Conservation (phyloP, 2,888 invertebrate species). For the Hemaris fuciformis region DNA sequence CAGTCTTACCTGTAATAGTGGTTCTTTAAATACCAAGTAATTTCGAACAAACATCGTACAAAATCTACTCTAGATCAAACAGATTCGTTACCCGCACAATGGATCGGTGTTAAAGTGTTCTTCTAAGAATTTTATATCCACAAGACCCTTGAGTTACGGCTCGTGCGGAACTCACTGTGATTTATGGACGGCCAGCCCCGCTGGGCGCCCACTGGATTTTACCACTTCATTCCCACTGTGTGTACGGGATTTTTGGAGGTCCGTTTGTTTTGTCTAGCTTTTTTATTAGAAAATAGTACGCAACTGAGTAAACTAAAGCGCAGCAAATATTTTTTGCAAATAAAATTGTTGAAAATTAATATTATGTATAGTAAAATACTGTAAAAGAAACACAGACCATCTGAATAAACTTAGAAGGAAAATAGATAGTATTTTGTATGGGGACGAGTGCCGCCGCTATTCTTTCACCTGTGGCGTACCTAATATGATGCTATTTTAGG, state of each 20-base stretch:
- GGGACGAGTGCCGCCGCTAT: too few species aligned
- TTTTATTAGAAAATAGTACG: not conserved
- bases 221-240: not conserved
- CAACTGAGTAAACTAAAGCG: too few species aligned
- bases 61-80: not conserved
- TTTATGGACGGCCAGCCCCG: not conserved
- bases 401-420: too few species aligned
- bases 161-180: not conserved
- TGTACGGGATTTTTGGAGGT: not conserved
- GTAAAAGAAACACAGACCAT: too few species aligned
- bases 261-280: not conserved
- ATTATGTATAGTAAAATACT: too few species aligned
- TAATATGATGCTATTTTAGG: too few species aligned
- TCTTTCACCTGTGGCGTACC: too few species aligned
- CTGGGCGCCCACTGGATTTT: not conserved
- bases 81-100: not conserved
- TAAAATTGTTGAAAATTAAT: not conserved
- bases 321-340: too few species aligned
- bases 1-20: too few species aligned
- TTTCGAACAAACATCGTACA: not conserved
- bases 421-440: too few species aligned
- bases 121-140: not conserved
- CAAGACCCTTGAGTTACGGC: not conserved
- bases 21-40: too few species aligned
- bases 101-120: not conserved